A percentile compares a stretch with the other conserved stretches of the same genome.
Evolutionary conservation across 2,113 vertebrate species (phyloP).

Genomic region (Danionella cerebrum): DNA sequence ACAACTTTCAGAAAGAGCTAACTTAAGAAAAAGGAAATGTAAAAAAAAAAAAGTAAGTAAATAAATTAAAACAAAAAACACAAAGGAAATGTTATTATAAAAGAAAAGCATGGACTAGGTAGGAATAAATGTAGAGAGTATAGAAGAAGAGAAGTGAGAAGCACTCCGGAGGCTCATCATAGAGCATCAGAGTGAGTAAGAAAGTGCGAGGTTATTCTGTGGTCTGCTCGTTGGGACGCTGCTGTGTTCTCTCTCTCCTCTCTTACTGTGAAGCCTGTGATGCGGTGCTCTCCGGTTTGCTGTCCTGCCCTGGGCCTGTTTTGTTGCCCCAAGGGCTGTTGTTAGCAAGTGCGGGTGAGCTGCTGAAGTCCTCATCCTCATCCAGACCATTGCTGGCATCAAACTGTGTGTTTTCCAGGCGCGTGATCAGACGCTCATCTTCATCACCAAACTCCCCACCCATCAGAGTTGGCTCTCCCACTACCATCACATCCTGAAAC

Average conservation of each 20-base stretch:
- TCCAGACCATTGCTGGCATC: constrained; percentile 98
- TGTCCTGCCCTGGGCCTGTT: constrained; percentile 80
- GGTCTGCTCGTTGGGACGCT: too few relatives aligned
- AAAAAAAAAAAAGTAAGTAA: too few relatives aligned
- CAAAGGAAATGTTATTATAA: too few relatives aligned
- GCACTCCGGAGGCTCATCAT: too few relatives aligned
- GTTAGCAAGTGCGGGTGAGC: constrained; percentile 90
- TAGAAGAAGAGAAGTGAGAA: too few relatives aligned
- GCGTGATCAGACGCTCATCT: constrained; percentile 98
- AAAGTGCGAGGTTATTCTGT: too few relatives aligned
- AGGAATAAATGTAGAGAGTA: too few relatives aligned
- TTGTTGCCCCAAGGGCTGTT: constrained; percentile 93
- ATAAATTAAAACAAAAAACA: too few relatives aligned
- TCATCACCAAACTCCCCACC: constrained; percentile 98
- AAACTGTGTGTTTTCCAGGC: constrained; percentile 98
- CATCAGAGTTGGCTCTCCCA: constrained; percentile 98
- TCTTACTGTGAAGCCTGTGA: constrained; percentile 88
- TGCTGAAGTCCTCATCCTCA: constrained; percentile 97
- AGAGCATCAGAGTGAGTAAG: too few relatives aligned
- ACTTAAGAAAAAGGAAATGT: too few relatives aligned
- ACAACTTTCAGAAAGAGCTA: too few relatives aligned
- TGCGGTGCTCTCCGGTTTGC: constrained; percentile 92
- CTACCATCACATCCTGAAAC: constrained; percentile 96
- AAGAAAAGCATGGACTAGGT: too few relatives aligned
- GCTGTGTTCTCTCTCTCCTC: background rate